Evolutionary conservation across 1,140 invertebrate species (phyloP), one percentile per base, ranked within the genome.

Genomic region (Caenorhabditis tropicalis): DNA sequence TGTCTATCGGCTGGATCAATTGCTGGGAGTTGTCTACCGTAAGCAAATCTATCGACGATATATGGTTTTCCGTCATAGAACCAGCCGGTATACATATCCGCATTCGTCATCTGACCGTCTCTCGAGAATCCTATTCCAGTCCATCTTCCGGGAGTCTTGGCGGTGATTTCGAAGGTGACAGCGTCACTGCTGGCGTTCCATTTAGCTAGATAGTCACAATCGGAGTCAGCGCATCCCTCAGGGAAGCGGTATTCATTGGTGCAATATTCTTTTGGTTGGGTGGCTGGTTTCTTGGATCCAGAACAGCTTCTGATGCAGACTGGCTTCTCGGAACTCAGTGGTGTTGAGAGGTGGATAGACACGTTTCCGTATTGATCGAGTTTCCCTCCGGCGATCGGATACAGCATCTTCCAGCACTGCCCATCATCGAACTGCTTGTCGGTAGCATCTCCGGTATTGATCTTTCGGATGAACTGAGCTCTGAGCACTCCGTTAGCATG

Each of bases 341-440:
- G 96, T 2, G 94, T 93, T 2, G 92, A 91, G 60, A 94, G 93
- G 90, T 98, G 96, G 88, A 96, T 96, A 79, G 94, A 93, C 49
- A 96, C 96, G 88, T 95, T 95, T 91, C 96, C 96, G 90, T 94
- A 95, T 15, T 88, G 43, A 85, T 87, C 86, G 19, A 89, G 81
- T 27, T 87, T 80, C n/a, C 91, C 91, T 29, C 91, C 91, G 27
- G 82, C 81, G n/a, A 92, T 89, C 10, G 91, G 91, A 84, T 91
- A 91, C 19, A 91, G 56, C 81, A 91, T 89, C 56, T 91, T 84
- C 53, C 89, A 87, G 83, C 91, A 91, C 36, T 89, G 70, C n/a
- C 79, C 86, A 79, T 85, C 80, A 24, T 85, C 74, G 46, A 91
- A 92, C 33, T 87, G 84, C n/a, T 86, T 82, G 53, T 91, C 91